Conservation (phyloP, 2,888 invertebrate species). For the Phaedon cochleariae region DNA sequence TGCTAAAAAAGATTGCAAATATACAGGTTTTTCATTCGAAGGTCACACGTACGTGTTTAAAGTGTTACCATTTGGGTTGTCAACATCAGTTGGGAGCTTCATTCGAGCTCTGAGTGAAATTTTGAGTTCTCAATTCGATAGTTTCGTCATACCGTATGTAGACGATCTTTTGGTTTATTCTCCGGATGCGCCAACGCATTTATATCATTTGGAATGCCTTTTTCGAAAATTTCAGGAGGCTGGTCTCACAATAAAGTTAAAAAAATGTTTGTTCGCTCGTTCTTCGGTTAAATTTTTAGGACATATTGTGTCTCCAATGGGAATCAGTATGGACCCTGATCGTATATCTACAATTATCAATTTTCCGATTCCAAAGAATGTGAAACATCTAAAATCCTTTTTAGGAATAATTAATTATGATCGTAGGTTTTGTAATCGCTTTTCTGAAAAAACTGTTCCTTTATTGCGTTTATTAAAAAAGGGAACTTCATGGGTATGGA, state of each 20-base stretch:
- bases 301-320: slow-evolving; percentile 11
- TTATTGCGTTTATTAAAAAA: slow-evolving; percentile 23
- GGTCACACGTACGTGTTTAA: slow-evolving; percentile 10
- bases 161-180: slow-evolving; percentile 26
- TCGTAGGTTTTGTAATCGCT: slow-evolving; percentile 7
- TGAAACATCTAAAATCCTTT: slow-evolving; percentile 24
- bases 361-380: slow-evolving; percentile 22
- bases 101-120: neutral
- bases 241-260: slow-evolving; percentile 20
- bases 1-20: neutral
- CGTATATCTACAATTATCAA: slow-evolving; percentile 11
- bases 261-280: slow-evolving; percentile 17
- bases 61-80: slow-evolving; percentile 20
- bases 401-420: slow-evolving; percentile 24
- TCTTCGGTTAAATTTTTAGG: slow-evolving; percentile 16
- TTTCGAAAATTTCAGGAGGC: slow-evolving; percentile 18
- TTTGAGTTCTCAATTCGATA: slow-evolving; percentile 2
- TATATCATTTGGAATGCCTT: neutral
- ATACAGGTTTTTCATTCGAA: slow-evolving; percentile 7
- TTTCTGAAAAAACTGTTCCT: slow-evolving; percentile 14
- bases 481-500: slow-evolving; percentile 20
- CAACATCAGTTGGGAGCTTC: slow-evolving; percentile 10
- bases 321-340: slow-evolving; percentile 7
- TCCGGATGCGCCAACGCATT: slow-evolving; percentile 17
- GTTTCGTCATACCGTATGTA: slow-evolving; percentile 20